phyloP scores from a whole-genome alignment of 2,888 invertebrate species.

The Hedya salicella region DNA sequence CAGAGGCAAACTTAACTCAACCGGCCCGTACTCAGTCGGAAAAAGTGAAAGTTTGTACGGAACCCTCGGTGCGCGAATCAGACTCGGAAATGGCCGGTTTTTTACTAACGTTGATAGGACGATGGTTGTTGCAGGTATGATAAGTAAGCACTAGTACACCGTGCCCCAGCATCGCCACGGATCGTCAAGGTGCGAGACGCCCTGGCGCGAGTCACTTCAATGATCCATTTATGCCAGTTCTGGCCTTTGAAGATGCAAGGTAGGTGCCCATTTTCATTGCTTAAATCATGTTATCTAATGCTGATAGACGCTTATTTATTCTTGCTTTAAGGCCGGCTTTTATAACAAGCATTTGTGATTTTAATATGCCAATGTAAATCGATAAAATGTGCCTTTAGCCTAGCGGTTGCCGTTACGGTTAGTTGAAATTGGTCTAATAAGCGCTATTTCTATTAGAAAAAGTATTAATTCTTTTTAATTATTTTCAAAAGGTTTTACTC shows the following conservation, averaged over 20 bases:
- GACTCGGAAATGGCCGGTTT: too few species aligned
- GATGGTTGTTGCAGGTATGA: constrained; percentile 54
- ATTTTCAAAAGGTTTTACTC: too few species aligned
- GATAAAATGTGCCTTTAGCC: neutral
- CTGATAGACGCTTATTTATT: neutral
- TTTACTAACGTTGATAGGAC: neutral
- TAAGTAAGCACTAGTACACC: constrained; percentile 26
- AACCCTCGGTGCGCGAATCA: too few species aligned
- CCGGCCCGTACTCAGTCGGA: too few species aligned
- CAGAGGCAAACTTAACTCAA: too few species aligned
- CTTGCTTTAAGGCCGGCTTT: too few species aligned
- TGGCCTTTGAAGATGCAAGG: constrained; percentile 88
- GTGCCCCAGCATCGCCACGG: constrained; percentile 76
- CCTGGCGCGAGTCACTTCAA: constrained; percentile 84
- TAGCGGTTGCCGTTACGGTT: neutral
- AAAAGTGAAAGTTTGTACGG: too few species aligned
- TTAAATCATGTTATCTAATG: neutral
- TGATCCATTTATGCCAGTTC: constrained; percentile 88
- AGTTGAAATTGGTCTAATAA: neutral
- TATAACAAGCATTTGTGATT: too few species aligned
- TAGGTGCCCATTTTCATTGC: constrained; percentile 55
- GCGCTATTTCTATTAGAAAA: neutral
- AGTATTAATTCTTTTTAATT: neutral
- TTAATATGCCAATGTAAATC: neutral
- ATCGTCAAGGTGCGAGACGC: constrained; percentile 82